Base-by-base conservation (phyloP, 2,888 invertebrate species). In the Serripes groenlandicus region DNA sequence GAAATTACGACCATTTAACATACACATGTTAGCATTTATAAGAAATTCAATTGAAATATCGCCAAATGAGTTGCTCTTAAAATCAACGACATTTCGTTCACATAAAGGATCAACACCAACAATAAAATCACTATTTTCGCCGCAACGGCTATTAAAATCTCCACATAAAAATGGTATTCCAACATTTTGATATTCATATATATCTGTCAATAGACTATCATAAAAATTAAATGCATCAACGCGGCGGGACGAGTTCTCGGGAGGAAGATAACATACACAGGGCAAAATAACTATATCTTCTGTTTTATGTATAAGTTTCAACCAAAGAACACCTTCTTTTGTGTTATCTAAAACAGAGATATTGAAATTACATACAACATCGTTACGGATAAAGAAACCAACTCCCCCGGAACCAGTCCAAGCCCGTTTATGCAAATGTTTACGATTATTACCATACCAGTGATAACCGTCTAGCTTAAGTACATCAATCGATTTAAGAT, bases 221-320 rank as follows among this genome's bases (percentile, higher is more conserved):
- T 34, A 78, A 60, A 78, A 82, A 18, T 1, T n/a, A 42, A 66
- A 32, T 4, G 56, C 66, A 66, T 82, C 75, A 34, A 82, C 35
- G 7, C 52, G 49, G 0, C 69, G 9, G 15, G 81, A 77, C 0
- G 77, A 76, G 32, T 73, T 69, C n/a, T 73, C 23, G 28, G 77
- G 77, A 0, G 81, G 81, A 23, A 81, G 35, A 32, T 81, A 77
- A 60, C 77, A 81, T 0, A 81, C 81, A 62, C 81, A 81, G 18
- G 60, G 66, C 15, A 42, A 15, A n/a, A 78, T 4, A 26, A n/a
- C 26, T 18, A 37, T 9, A 3, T 66, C 58, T 18, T 21, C 34
- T 21, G 11, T 7, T 64, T 64, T 64, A 30, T 64, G 64, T 32
- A 30, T 26, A 15, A 64, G 15, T 30, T 30, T 64, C 5, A 64